A percentile compares a stretch with the other conserved stretches of the same genome.
These are phyloP conservation scores for Chionis minor DNA, from an alignment of 2,113 vertebrate genomes.

Conservation along the genomic window DNA sequence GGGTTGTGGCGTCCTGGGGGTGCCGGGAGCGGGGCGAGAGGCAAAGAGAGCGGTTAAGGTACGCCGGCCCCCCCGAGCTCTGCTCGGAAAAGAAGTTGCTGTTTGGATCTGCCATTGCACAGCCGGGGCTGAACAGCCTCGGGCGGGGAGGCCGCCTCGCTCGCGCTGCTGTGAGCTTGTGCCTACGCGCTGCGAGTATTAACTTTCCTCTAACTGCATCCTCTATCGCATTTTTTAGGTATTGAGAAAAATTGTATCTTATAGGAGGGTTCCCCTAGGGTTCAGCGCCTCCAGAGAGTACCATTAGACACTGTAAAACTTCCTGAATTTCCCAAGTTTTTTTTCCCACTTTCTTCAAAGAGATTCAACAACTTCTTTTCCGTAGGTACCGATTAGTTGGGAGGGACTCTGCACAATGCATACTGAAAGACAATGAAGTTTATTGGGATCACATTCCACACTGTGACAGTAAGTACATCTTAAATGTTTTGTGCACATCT, in stretches of 20 bases:
- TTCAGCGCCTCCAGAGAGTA: background rate
- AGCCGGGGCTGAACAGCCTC: background rate
- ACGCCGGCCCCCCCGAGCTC: background rate
- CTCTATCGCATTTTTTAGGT: background rate
- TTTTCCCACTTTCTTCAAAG: background rate
- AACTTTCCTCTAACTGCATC: background rate
- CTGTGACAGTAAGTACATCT: constrained; percentile 5
- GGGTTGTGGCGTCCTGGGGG: background rate
- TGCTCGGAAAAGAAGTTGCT: background rate
- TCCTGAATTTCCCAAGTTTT: background rate
- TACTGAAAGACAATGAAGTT: fast-evolving
- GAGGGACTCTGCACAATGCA: fast-evolving
- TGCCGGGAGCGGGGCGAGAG: background rate
- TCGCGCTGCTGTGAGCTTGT: background rate
- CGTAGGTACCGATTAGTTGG: constrained; percentile 15
- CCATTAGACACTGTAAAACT: background rate
- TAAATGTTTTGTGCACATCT: background rate
- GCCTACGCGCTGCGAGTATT: background rate
- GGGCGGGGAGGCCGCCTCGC: background rate
- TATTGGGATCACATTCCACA: fast-evolving
- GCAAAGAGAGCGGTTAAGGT: background rate
- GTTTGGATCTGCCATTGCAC: fast-evolving
- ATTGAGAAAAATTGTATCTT: background rate
- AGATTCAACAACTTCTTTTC: background rate
- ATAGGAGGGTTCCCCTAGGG: background rate